Base-by-base conservation (phyloP, 2,797 vertebrate species). In the Anguilla obscura region DNA sequence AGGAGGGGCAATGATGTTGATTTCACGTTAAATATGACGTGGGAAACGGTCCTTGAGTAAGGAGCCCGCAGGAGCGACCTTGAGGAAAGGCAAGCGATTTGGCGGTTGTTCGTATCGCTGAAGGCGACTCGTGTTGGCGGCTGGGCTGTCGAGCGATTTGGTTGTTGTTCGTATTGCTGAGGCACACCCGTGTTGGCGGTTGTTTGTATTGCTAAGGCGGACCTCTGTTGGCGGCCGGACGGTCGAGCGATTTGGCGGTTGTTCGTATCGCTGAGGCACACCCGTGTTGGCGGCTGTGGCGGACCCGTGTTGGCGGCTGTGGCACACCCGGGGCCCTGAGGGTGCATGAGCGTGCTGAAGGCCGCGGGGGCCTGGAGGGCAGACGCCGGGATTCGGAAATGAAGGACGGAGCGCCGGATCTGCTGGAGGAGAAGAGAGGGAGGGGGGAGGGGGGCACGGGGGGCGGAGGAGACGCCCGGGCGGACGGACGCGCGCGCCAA, bases 351-450 rank as follows among this genome's bases (percentile, higher is more conserved):
- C 71, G 33, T 60, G 30, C 27, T 18, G 14, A 85, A 58, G 83
- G 71, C 87, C 40, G 58, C n/a, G 56, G 48, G 6, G 74, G 84
- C 89, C 80, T 58, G 50, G 40, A 14, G 16, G 33, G 74, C 85
- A 85, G 27, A 84, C 66, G 50, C 33, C 3, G 27, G 21, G 54
- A 56, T 5, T 2, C 18, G 80, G 84, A 91, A 85, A 95, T 94
- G 94, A 92, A 90, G 54, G 84, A 92, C 82, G 91, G 88, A 90
- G 71, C 80, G 3, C 69, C 14, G 3, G 85, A 90, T 76, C 88
- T n/a, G 52, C 52, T 30, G 1, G 6, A 18, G 30, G 54, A 87
- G 50, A 90, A 80, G 85, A 80, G 0, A 33, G 87, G 91, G 86
- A 90, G 88, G 0, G 86, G 66, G 88, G 86, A 89, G 24, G 80